Conservation (phyloP, 2,888 invertebrate species). For the Pseudoips prasinana region DNA sequence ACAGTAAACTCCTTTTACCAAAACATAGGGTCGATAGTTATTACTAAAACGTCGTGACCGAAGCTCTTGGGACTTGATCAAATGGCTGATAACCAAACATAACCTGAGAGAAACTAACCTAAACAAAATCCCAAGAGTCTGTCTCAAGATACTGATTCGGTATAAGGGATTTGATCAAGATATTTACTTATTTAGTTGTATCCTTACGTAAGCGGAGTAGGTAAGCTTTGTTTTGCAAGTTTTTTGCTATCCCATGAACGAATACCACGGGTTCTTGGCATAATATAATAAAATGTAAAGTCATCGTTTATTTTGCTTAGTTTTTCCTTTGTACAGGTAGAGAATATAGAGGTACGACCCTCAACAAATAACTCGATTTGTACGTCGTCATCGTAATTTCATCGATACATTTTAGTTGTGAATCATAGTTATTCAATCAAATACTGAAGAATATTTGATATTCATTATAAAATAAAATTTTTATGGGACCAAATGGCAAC, state of each 20-base stretch:
- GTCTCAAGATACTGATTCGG: conserved; percentile 27
- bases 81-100: conserved; percentile 25
- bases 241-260: conserved; percentile 25
- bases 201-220: conserved; percentile 20
- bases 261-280: conserved; percentile 24
- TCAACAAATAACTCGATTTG: no score
- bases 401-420: no score
- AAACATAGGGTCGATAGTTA: conserved; percentile 10
- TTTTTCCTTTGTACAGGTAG: no score
- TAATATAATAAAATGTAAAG: conserved; percentile 24
- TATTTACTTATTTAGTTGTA: conserved; percentile 26
- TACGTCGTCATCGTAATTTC: no score
- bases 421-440: no score
- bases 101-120: conserved; percentile 23
- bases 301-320: conserved; percentile 5
- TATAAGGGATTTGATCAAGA: conserved; percentile 31
- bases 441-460: no score
- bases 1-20: conserved; percentile 4
- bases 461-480: no score
- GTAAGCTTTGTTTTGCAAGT: no score
- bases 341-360: no score
- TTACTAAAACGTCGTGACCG: conserved; percentile 14
- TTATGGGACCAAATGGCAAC: no score
- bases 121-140: conserved; percentile 20
- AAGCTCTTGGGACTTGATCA: conserved; percentile 19